Base-by-base conservation (phyloP, 2,797 vertebrate species). In the Eulemur rubriventer region DNA sequence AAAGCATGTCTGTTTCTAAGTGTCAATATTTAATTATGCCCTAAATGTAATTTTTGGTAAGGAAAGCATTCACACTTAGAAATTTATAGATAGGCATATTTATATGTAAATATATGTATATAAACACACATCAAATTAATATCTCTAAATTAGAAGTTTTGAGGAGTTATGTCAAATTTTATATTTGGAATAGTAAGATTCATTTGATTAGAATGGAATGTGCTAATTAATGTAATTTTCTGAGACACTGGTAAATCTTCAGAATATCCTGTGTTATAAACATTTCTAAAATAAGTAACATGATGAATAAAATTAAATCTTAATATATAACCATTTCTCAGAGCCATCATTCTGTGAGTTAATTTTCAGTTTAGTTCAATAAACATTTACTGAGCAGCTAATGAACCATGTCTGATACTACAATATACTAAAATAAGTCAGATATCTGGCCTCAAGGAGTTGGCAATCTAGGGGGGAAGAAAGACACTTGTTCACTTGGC, bases 221-320 rank as follows among this genome's bases (percentile, higher is more conserved):
- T 79, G 33, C 46, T 92, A 76, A 81, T 82, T 89, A 82, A 63
- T 70, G 7, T 86, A 72, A 83, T 86, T 96, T 95, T 92, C 43
- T 80, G 80, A 92, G 67, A 67, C 28, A 70, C 50, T 78, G 7
- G 65, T 87, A 92, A 91, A 75, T 79, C 52, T 28, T 92, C 80
- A 95, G 26, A 89, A 87, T 88, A 75, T 63, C 12, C 9, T 52
- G 89, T 91, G 61, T 86, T 93, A 80, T 81, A 87, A 69, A 43
- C 55, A 18, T 87, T 80, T 52, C 61, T 92, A 96, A 95, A 87
- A 92, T 84, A 95, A 86, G 24, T 93, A 84, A 69, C 18, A 80
- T 93, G 17, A 76, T 93, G 20, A 96, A 81, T 50, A 95, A 33
- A 94, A 91, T 92, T 86, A 82, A 96, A 90, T 88, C 55, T 94